A percentile compares a stretch with the other conserved stretches of the same genome.
Evolutionary conservation across 2,113 vertebrate genomes (phyloP).

Genomic region (Eolophus roseicapilla): DNA sequence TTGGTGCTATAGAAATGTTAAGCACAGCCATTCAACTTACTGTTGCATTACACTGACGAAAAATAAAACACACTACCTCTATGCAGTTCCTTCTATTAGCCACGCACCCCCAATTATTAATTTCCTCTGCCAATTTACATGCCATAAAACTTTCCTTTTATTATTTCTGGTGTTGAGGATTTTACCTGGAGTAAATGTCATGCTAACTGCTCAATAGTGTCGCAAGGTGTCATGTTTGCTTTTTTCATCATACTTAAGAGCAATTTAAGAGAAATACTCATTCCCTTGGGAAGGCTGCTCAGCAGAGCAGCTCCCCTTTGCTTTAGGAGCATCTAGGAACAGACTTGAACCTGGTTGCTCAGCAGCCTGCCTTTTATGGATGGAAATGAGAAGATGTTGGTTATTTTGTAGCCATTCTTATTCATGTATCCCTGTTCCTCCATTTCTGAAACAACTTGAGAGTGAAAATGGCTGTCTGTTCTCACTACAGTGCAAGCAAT

Average conservation of each 20-base stretch:
- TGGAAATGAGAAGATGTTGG: not conserved
- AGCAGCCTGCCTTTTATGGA: not conserved
- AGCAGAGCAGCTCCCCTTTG: not conserved
- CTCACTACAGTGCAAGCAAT: rapidly evolving
- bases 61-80: not conserved
- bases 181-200: not conserved
- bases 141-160: not conserved
- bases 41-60: not conserved
- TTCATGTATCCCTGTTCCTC: not conserved
- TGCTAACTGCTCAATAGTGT: not conserved
- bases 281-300: not conserved
- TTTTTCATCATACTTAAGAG: not conserved
- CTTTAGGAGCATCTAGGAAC: not conserved
- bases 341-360: not conserved
- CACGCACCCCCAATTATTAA: not conserved
- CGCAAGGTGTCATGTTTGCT: not conserved
- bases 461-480: not conserved
- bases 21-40: not conserved
- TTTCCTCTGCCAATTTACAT: not conserved
- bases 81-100: not conserved
- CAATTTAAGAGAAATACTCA: not conserved
- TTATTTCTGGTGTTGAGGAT: not conserved
- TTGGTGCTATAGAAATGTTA: not conserved
- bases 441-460: not conserved
- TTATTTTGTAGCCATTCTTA: not conserved